Conservation (phyloP, 2,113 vertebrate species). For the Herpetotheres cachinnans region DNA sequence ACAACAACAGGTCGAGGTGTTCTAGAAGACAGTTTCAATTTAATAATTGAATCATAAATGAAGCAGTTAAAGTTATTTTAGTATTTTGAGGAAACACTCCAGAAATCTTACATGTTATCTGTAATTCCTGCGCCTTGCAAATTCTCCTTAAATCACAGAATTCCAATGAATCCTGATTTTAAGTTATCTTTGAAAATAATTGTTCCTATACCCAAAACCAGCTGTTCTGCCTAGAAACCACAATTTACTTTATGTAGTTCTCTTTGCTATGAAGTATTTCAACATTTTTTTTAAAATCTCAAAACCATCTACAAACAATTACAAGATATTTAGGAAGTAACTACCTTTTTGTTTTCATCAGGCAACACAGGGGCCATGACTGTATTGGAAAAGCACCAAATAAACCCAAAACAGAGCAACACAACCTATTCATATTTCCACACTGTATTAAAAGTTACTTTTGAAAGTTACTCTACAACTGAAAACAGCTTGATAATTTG, state of each 20-base stretch:
- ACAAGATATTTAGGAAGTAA: background rate
- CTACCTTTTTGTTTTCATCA: background rate
- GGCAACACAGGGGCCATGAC: background rate
- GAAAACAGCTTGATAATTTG: background rate
- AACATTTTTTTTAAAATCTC: background rate
- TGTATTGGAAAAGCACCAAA: background rate
- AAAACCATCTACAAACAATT: background rate
- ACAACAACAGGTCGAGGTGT: slow-evolving; percentile 95
- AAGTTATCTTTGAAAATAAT: background rate
- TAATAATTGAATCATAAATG: background rate
- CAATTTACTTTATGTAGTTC: background rate
- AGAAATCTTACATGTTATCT: background rate
- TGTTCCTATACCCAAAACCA: background rate
- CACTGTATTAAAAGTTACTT: background rate
- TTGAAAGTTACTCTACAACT: background rate
- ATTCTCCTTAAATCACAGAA: background rate
- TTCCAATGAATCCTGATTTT: background rate
- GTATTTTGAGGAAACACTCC: background rate
- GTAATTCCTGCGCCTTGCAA: background rate
- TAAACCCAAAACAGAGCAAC: background rate
- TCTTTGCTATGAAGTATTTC: background rate
- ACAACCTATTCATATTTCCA: background rate
- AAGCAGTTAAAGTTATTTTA: background rate
- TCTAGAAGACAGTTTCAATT: slow-evolving; percentile 66
- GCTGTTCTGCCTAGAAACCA: background rate